A percentile compares a stretch with the other conserved stretches of the same genome.
Evolutionary conservation across 2,888 invertebrate genomes (phyloP).

Genomic region (Mesodorylaimus sp.): DNA sequence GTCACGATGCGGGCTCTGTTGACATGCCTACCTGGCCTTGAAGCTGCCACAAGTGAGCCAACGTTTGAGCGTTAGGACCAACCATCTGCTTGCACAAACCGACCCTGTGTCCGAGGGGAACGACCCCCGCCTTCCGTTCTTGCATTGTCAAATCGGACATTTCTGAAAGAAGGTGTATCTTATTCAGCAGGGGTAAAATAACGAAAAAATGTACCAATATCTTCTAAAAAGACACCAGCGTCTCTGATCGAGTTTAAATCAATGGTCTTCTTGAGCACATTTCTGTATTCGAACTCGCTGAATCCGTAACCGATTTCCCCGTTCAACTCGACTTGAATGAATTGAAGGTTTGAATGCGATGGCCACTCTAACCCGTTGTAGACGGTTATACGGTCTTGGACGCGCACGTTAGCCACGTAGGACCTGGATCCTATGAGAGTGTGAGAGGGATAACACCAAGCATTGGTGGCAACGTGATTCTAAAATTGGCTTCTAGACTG

Average conservation of each 20-base stretch:
- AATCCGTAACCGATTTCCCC: background rate
- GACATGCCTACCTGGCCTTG: background rate
- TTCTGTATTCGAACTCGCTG: constrained; percentile 6
- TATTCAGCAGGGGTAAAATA: too few species aligned
- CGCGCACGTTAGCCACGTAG: background rate
- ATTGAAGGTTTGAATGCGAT: background rate
- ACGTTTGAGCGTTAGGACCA: background rate
- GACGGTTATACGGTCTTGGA: background rate
- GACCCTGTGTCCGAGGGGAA: background rate
- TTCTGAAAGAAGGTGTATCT: too few species aligned
- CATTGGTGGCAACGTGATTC: too few species aligned
- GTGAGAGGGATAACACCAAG: too few species aligned
- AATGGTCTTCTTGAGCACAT: too few species aligned
- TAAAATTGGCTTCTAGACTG: too few species aligned
- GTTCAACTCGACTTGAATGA: background rate
- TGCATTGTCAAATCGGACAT: too few species aligned
- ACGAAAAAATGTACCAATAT: too few species aligned
- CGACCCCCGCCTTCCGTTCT: background rate
- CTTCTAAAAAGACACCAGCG: too few species aligned
- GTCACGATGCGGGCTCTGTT: too few species aligned
- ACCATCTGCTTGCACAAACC: background rate
- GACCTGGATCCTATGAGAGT: background rate
- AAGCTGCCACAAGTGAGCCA: background rate
- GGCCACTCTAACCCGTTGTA: background rate
- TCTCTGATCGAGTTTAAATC: too few species aligned